A percentile compares a stretch with the other conserved stretches of the same genome.
Evolutionary conservation across 2,113 vertebrate species (phyloP).

Genomic region (Hippopotamus amphibius): DNA sequence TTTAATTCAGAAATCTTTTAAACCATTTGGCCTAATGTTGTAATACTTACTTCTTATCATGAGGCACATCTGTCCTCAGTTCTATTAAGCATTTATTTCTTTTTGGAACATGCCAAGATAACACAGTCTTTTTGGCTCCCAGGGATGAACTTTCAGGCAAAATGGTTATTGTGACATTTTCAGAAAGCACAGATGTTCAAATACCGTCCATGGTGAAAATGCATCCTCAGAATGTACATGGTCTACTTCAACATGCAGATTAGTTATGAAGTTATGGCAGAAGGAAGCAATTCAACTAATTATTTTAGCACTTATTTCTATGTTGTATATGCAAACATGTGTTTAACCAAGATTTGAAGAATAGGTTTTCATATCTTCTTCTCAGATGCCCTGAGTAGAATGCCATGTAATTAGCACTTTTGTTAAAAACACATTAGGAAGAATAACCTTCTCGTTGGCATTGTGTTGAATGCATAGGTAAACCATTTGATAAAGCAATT

Average conservation of each 20-base stretch:
- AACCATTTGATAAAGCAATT: conserved; percentile 88
- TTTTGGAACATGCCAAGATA: conserved; percentile 51
- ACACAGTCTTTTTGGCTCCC: conserved; percentile 15
- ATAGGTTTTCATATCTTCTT: conserved; percentile 66
- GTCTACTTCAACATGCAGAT: conserved; percentile 51
- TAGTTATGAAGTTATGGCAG: conserved; percentile 42
- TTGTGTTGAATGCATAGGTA: conserved; percentile 87
- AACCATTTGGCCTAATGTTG: not conserved
- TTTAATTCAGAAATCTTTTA: conserved; percentile 25
- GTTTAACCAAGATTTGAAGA: conserved; percentile 73
- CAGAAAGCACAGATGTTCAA: conserved; percentile 71
- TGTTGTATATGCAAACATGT: conserved; percentile 67
- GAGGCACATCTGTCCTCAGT: not conserved
- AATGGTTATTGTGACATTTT: conserved; percentile 74
- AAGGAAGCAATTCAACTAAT: conserved; percentile 62
- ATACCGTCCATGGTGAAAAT: not conserved
- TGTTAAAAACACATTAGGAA: conserved; percentile 84
- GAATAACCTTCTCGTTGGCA: conserved; percentile 83
- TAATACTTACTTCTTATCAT: conserved; percentile 54
- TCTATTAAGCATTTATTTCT: conserved; percentile 45
- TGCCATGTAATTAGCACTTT: conserved; percentile 84
- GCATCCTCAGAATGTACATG: not conserved
- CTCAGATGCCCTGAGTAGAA: conserved; percentile 73
- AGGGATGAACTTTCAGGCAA: conserved; percentile 56
- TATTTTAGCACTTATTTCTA: conserved; percentile 66